Base-by-base conservation (phyloP, 2,113 vertebrate genomes). In the Malaclemys terrapin region DNA sequence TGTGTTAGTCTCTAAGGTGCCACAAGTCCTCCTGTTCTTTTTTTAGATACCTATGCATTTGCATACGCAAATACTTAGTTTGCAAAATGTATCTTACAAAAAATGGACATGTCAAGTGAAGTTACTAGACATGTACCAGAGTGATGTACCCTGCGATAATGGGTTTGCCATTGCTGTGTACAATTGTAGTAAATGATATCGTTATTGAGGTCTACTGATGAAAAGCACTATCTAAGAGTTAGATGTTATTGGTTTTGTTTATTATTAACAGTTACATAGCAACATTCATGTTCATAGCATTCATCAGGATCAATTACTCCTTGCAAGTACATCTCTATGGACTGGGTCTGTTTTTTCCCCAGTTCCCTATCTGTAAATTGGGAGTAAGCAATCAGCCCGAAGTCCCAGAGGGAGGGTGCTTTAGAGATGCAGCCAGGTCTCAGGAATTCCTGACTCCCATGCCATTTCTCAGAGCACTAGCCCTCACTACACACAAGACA, bases 51-150 rank as follows among this genome's bases (percentile, higher is more conserved):
- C 89, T 95, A 6, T 47, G 62, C 57, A 89, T 97, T 93, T 97
- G 95, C 96, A 97, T 95, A 95, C 1, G 13, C 96, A 96, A 97
- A 94, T 92, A 92, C 81, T 88, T 53, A 22, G 91, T 96, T 87
- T 86, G 93, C 83, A 92, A 95, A 94, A 92, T 38, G 38, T n/a
- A 87, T 87, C 86, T 95, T 96, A 86, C 90, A 83, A 87, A 19
- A 95, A 89, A 86, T 2, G 65, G 94, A 87, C 94, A 87, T 94
- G 89, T 80, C 84, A 89, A 92, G 78, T 1, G 9, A 88, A 91
- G 93, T 9, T 81, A 1, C 93, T 6, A 10, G 1, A 1, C 53
- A 0, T 13, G 62, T 22, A n/a, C 54, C 8, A n/a, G 85, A 65
- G 1, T 79, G 53, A 54, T 8, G 53, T 54, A 7, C 11, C 49